These are phyloP conservation scores for Trematomus loennbergii DNA, from an alignment of 2,113 vertebrate genomes.

Conservation along the genomic window DNA sequence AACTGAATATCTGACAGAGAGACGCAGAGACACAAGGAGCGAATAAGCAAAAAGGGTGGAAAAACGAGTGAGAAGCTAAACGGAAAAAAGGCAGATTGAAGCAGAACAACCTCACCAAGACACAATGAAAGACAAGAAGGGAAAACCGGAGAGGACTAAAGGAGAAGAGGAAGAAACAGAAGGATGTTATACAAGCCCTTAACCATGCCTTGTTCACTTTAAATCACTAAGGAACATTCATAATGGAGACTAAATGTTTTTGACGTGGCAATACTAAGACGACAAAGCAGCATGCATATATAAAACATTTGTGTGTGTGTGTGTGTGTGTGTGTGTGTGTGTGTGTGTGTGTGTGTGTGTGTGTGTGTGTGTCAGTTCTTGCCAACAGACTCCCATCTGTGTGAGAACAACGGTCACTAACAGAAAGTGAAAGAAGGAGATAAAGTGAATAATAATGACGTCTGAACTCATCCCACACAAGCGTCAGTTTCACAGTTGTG, in stretches of 20 bases:
- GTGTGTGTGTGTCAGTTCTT: conserved; percentile 33
- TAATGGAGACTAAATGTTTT: conserved; percentile 57
- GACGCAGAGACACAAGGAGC: conserved; percentile 6
- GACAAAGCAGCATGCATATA: conserved; percentile 57
- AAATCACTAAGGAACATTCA: conserved; percentile 24
- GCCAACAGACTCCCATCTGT: conserved; percentile 64
- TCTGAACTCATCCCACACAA: conserved; percentile 10
- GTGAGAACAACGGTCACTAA: conserved; percentile 24
- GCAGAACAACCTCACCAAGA: conserved; percentile 1
- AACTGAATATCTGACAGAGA: conserved; percentile 12
- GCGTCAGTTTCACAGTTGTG: conserved; percentile 1
- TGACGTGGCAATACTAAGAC: conserved; percentile 53
- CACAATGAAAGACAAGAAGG: conserved; percentile 2
- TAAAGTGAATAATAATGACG: conserved; percentile 50
- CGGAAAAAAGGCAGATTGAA: conserved; percentile 19
- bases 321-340: conserved; percentile 27
- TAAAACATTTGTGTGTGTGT: conserved; percentile 59
- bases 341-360: too few species aligned
- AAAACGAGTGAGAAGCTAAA: conserved; percentile 19
- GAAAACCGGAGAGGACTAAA: not conserved
- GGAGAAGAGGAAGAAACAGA: conserved; percentile 12
- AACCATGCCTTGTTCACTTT: conserved; percentile 38
- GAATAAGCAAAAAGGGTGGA: conserved; percentile 4
- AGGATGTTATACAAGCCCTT: conserved; percentile 27
- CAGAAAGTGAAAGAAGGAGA: conserved; percentile 18